Evolutionary conservation across 2,797 vertebrate species (phyloP), one percentile per base, ranked within the genome.

Genomic region (Enteromius fasciolatus): DNA sequence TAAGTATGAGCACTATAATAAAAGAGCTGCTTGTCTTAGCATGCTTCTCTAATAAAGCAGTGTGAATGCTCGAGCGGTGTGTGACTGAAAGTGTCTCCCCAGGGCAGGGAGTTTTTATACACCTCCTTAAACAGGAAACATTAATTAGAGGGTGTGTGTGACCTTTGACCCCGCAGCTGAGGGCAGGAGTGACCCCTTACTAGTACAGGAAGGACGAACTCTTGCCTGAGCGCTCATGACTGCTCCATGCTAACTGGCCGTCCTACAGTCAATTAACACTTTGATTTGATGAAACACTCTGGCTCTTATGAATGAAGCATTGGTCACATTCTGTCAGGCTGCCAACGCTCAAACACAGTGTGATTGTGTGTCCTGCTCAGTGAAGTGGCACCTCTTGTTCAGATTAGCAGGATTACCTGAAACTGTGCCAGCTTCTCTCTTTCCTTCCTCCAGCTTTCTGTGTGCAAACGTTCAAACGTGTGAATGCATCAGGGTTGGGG

Each of bases 361-460:
- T 36, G 33, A 81, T 83, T 70, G 52, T 41, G 46, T 57, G 14
- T 80, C 50, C 90, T 91, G 92, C 90, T 87, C 87, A 91, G 91
- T 89, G 90, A 57, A 57, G 48, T 89, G 91, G 90, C 74, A 69
- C 91, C 93, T 94, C 93, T 93, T 93, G 92, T 36, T 78, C 33
- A 63, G 67, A 92, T 94, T 92, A 89, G 91, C 92, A 89, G 88
- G 93, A 91, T 88, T 89, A 93, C 91, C 88, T 86, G 88, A 92
- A 86, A 81, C 89, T 75, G 79, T 78, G 92, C 94, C 93, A 94
- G 90, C 39, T 67, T 25, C 48, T 68, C 46, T 78, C 15, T 39
- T 50, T 66, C 25, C 25, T 46, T 33, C 59, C 23, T 28, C 8
- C n/a, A 44, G 57, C n/a, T 77, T 66, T 77, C 18, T 12, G 48